A percentile compares a stretch with the other conserved stretches of the same genome.
These are phyloP conservation scores for Rhineura floridana DNA, from an alignment of 2,113 vertebrate genomes.

Conservation along the genomic window DNA sequence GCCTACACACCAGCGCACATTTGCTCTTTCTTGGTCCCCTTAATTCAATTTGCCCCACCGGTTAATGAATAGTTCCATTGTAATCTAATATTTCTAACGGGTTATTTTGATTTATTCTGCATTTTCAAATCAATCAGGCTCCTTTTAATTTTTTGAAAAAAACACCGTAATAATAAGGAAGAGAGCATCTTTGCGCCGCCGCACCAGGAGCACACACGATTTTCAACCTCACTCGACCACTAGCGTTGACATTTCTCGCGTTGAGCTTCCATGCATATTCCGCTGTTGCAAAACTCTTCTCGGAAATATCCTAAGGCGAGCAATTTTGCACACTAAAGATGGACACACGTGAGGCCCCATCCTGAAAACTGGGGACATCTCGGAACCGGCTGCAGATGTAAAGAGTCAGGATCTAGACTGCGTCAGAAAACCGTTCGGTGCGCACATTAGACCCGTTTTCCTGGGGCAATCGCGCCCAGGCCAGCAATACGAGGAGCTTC, in stretches of 20 bases:
- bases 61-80: slow-evolving; percentile 32
- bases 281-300: not conserved
- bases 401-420: not conserved
- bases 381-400: not conserved
- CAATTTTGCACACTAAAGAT: not conserved
- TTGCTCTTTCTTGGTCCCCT: not conserved
- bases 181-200: not conserved
- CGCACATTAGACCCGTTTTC: not conserved
- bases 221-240: not conserved
- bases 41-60: slow-evolving; percentile 10
- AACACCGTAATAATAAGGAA: not conserved
- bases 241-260: not conserved
- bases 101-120: slow-evolving; percentile 22
- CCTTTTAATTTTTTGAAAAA: not conserved
- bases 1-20: not conserved
- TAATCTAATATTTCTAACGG: slow-evolving; percentile 12
- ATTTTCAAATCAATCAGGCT: not conserved
- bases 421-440: not conserved
- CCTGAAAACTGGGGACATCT: not conserved
- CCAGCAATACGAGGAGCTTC: not conserved
- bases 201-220: not conserved
- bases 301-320: not conserved
- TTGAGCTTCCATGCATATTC: not conserved
- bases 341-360: not conserved
- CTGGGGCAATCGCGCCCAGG: not conserved